Conservation (phyloP, 2,113 vertebrate species). For the Crocuta crocuta region DNA sequence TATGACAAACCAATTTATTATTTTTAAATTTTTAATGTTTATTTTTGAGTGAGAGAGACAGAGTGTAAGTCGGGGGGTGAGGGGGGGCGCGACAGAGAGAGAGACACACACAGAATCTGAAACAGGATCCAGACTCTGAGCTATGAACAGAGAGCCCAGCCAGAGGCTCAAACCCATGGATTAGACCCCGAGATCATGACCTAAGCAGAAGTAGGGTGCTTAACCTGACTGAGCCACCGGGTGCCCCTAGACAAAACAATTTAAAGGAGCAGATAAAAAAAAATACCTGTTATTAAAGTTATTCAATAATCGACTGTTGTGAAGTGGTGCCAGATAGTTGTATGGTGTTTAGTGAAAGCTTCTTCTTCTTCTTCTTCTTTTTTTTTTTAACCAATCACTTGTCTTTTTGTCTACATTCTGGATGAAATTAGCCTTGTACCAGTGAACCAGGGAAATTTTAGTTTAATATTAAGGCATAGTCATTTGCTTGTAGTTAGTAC, state of each 20-base stretch:
- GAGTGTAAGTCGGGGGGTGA: no score
- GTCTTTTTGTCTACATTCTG: background rate
- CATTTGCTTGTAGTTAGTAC: slow-evolving; percentile 54
- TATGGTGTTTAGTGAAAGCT: slow-evolving; percentile 15
- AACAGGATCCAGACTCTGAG: no score
- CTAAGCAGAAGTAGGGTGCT: no score
- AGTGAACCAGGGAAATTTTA: slow-evolving; percentile 37
- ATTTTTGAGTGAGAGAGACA: no score
- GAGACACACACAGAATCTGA: no score
- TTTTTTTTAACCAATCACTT: background rate
- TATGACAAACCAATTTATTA: background rate
- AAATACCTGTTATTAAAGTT: background rate
- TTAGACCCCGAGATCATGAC: no score
- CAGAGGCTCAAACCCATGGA: no score
- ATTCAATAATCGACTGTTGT: slow-evolving; percentile 28
- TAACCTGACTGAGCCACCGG: no score
- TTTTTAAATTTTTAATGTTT: no score
- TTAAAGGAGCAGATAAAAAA: background rate
- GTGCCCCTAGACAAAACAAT: background rate
- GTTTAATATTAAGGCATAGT: slow-evolving; percentile 63
- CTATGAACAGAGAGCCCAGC: no score
- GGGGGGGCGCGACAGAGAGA: no score
- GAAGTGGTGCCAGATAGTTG: background rate
- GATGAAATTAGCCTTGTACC: slow-evolving; percentile 41
- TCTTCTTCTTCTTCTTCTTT: background rate